A percentile compares a stretch with the other conserved stretches of the same genome.
Conservation (phyloP, 2,797 vertebrate species). For the Naso thynnoides region DNA sequence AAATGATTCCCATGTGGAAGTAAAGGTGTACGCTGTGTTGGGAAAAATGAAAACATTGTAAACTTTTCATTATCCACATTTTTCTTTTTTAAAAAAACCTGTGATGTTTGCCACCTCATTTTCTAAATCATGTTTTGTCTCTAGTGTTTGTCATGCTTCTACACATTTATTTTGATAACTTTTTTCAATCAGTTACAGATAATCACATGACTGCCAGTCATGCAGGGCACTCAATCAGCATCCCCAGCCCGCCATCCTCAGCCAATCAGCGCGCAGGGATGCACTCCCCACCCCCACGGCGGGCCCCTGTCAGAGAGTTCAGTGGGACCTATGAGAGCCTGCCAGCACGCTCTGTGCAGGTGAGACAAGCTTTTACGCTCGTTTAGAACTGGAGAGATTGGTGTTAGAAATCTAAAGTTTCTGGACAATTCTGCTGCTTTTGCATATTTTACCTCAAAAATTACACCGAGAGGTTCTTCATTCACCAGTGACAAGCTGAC, state of each 20-base stretch:
- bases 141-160: background rate
- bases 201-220: conserved; percentile 68
- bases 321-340: conserved; percentile 93
- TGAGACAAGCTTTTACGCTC: conserved; percentile 58
- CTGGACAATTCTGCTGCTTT: too few relatives aligned
- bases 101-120: background rate
- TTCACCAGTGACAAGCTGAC: background rate
- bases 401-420: too few relatives aligned
- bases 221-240: conserved; percentile 78
- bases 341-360: conserved; percentile 90
- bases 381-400: background rate
- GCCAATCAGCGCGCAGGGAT: conserved; percentile 89
- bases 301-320: conserved; percentile 85
- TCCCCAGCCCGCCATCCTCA: conserved; percentile 75
- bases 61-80: conserved; percentile 6
- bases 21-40: conserved; percentile 19
- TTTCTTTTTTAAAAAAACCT: background rate
- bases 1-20: conserved; percentile 36
- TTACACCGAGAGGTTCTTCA: background rate
- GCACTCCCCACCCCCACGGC: conserved; percentile 92
- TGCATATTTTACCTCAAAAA: too few relatives aligned
- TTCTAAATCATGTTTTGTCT: background rate
- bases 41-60: conserved; percentile 9
- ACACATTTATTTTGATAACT: conserved; percentile 11
- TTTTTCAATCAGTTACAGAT: conserved; percentile 65